Evolutionary conservation across 2,797 vertebrate species (phyloP).

Genomic region (Lagorchestes hirsutus): DNA sequence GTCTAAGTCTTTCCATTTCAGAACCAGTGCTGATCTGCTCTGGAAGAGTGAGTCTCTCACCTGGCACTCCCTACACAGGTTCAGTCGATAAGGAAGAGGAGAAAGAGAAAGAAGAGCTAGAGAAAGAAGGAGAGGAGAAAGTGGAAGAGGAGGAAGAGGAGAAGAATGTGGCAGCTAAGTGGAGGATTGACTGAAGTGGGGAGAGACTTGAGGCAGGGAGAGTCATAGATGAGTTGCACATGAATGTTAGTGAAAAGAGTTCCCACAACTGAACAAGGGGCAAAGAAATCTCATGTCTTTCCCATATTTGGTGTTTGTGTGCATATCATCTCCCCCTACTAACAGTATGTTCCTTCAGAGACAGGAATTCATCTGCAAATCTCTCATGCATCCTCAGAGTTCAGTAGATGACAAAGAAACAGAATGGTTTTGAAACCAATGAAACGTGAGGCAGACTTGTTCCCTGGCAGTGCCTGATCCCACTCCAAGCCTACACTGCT

Average conservation of each 20-base stretch:
- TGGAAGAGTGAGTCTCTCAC: not conserved
- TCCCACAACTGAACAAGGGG: not conserved
- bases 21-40: not conserved
- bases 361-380: not conserved
- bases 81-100: not conserved
- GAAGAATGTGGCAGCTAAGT: not conserved
- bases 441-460: rapidly evolving
- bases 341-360: not conserved
- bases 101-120: not conserved
- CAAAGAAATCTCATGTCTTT: not conserved
- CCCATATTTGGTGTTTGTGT: not conserved
- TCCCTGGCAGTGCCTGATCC: not conserved
- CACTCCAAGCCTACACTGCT: not conserved
- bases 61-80: not conserved
- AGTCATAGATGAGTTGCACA: not conserved
- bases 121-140: not conserved
- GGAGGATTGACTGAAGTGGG: not conserved
- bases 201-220: not conserved
- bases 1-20: not conserved
- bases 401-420: no score
- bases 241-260: not conserved
- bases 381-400: not conserved
- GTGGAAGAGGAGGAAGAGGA: not conserved
- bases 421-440: not conserved
- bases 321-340: not conserved